These are phyloP conservation scores for Drosophila malerkotliana DNA, from an alignment of 1,140 invertebrate species.

Conservation along the genomic window DNA sequence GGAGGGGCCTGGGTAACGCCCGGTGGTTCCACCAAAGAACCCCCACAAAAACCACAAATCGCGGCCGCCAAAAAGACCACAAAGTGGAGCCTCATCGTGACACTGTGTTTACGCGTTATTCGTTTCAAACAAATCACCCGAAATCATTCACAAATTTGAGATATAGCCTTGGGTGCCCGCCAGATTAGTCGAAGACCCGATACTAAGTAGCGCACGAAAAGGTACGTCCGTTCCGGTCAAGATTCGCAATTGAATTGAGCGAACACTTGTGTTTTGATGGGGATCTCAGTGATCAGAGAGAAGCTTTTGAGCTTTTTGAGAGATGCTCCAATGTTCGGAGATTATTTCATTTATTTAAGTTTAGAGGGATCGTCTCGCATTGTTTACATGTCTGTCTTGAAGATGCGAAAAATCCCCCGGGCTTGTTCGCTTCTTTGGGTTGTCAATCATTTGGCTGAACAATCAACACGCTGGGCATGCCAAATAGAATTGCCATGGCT, in stretches of 20 bases:
- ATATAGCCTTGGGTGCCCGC: slow-evolving; percentile 5
- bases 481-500: slow-evolving; percentile 16
- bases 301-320: slow-evolving; percentile 26
- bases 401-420: slow-evolving; percentile 34
- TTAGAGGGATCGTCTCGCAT: slow-evolving; percentile 25
- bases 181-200: neutral
- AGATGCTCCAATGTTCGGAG: slow-evolving; percentile 4
- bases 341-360: neutral
- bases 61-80: neutral
- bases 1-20: slow-evolving; percentile 12
- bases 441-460: slow-evolving; percentile 51
- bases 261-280: neutral
- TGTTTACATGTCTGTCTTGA: slow-evolving; percentile 44
- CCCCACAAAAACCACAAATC: slow-evolving; percentile 14
- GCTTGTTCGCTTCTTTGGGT: slow-evolving; percentile 5
- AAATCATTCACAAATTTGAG: slow-evolving; percentile 7
- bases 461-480: slow-evolving; percentile 5
- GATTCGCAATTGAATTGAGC: slow-evolving; percentile 45
- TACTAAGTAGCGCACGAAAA: neutral
- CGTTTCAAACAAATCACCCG: slow-evolving; percentile 9
- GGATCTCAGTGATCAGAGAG: neutral
- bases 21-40: slow-evolving; percentile 13
- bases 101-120: slow-evolving; percentile 24
- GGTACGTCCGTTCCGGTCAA: slow-evolving; percentile 35
- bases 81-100: slow-evolving; percentile 32